phyloP scores from a whole-genome alignment of 2,113 vertebrate species.

The Rhipidura dahli region DNA sequence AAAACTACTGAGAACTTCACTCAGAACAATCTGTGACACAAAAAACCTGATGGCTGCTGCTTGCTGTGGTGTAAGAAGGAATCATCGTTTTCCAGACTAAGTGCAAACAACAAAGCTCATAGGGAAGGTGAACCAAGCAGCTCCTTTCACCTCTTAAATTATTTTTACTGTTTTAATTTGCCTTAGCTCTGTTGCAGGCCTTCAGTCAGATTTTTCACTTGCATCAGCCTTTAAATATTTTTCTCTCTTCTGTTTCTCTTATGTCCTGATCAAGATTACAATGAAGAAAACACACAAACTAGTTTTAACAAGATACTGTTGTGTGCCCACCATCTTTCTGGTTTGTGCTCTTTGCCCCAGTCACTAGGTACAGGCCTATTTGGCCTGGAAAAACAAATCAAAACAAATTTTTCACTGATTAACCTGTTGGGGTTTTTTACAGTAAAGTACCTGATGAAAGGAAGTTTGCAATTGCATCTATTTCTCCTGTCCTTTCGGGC shows the following conservation, averaged over 20 bases:
- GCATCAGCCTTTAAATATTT: not conserved
- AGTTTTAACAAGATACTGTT: not conserved
- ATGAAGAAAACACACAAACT: not conserved
- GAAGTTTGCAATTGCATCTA: not conserved
- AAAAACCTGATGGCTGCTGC: not conserved
- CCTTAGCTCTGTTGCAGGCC: not conserved
- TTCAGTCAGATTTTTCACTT: not conserved
- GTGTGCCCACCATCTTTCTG: not conserved
- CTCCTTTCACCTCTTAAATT: not conserved
- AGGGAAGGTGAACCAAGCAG: not conserved
- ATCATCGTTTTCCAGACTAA: not conserved
- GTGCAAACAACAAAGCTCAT: not conserved
- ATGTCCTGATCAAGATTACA: not conserved
- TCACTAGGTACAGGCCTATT: not conserved
- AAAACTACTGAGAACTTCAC: not conserved
- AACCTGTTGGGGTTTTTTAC: accelerated
- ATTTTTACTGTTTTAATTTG: not conserved
- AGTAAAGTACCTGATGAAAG: not conserved
- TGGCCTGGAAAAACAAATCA: not conserved
- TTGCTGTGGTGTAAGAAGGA: not conserved
- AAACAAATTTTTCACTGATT: not conserved
- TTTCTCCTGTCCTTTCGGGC: not conserved
- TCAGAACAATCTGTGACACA: not conserved
- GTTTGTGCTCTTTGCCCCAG: not conserved
- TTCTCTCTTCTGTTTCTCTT: not conserved